These are phyloP conservation scores for Heliothis peltigera DNA, from an alignment of 2,888 invertebrate species.

Conservation along the genomic window DNA sequence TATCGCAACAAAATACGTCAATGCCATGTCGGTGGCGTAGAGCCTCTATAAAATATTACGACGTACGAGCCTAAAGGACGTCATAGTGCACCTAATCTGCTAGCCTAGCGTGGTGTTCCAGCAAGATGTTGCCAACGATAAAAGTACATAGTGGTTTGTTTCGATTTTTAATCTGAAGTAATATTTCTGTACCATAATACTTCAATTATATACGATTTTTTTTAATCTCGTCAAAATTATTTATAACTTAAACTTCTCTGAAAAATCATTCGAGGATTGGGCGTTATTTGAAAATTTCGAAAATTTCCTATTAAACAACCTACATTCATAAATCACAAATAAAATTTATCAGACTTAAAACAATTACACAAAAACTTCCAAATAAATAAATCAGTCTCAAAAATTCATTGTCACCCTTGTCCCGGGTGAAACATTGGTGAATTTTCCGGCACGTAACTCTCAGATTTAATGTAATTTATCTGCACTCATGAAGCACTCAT, in stretches of 20 bases:
- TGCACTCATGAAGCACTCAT: slow-evolving; percentile 81
- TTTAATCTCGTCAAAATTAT: too few relatives aligned
- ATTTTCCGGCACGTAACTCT: slow-evolving; percentile 80
- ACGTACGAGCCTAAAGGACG: slow-evolving; percentile 19
- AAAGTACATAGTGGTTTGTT: neutral
- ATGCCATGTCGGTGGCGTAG: slow-evolving; percentile 18
- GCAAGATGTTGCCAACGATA: neutral
- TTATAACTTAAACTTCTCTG: too few relatives aligned
- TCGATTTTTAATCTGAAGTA: neutral
- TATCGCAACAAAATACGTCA: slow-evolving; percentile 21
- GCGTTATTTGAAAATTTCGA: too few relatives aligned
- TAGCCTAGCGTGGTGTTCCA: slow-evolving; percentile 25
- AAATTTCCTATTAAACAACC: too few relatives aligned
- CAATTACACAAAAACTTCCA: neutral
- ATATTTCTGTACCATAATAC: neutral
- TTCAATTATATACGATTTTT: too few relatives aligned
- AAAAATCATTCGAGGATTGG: too few relatives aligned
- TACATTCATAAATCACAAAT: neutral
- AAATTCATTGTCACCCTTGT: slow-evolving; percentile 58
- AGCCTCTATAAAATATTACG: slow-evolving; percentile 42
- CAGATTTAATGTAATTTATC: slow-evolving; percentile 85
- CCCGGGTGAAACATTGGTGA: slow-evolving; percentile 72
- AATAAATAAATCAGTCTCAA: slow-evolving; percentile 22
- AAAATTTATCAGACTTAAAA: neutral
- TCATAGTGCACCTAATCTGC: slow-evolving; percentile 36